Conservation (phyloP, 2,113 vertebrate genomes). For the Leptobrachium ailaonicum region DNA sequence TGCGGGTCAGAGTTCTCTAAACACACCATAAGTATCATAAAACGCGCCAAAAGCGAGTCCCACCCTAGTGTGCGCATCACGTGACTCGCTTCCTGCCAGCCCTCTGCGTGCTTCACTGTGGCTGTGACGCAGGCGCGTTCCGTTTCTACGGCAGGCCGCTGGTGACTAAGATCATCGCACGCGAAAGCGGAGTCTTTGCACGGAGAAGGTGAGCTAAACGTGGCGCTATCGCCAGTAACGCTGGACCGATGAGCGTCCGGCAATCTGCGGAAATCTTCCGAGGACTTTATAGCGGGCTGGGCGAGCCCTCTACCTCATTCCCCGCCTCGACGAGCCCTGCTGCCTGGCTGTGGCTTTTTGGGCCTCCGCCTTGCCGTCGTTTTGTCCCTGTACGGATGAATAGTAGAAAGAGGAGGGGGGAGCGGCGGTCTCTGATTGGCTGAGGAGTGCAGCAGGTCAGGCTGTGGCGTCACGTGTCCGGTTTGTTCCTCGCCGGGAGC, state of each 20-base stretch:
- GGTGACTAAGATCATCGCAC: conserved; percentile 81
- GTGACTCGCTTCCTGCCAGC: background rate
- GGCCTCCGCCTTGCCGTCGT: conserved; percentile 88
- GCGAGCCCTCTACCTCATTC: background rate
- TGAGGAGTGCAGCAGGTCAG: background rate
- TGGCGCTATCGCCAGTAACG: background rate
- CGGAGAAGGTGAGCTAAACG: conserved; percentile 62
- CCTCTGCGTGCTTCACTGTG: background rate
- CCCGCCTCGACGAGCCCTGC: background rate
- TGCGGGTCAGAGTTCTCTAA: too few species aligned
- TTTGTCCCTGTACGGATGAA: conserved; percentile 58
- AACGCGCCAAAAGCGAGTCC: background rate
- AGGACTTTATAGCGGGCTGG: background rate
- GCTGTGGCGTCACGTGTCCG: background rate
- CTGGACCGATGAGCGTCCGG: background rate
- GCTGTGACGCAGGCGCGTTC: conserved; percentile 53
- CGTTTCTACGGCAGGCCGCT: conserved; percentile 85
- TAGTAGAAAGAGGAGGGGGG: background rate
- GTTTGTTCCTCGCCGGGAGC: too few species aligned
- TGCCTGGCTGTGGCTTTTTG: conserved; percentile 79
- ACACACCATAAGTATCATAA: too few species aligned
- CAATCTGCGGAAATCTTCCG: background rate
- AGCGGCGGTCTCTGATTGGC: conserved; percentile 37
- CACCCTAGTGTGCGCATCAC: background rate
- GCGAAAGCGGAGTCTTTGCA: conserved; percentile 67